Evolutionary conservation across 2,797 vertebrate genomes (phyloP), one percentile per base, ranked within the genome.

Genomic region (Poliocrania exsul): DNA sequence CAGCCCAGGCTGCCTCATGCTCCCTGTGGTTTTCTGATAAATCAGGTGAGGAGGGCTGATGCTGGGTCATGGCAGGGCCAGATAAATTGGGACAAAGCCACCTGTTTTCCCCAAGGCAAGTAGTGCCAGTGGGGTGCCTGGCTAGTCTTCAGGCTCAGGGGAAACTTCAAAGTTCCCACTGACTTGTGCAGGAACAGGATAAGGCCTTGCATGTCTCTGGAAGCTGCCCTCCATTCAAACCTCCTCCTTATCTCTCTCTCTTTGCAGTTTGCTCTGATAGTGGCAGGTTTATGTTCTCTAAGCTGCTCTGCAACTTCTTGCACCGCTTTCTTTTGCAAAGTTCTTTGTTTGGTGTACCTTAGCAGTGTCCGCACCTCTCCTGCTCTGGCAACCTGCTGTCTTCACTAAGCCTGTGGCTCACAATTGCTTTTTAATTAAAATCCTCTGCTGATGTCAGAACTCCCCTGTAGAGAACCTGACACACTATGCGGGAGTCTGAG

Each of bases 351-450:
- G 31, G 26, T 4, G 10, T 67, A 50, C 64, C 64, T 50, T 11
- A 53, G 70, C 35, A 44, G 60, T 37, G n/a, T 40, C 57, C 38
- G 6, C 0, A 0, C 64, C 46, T 81, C 49, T 75, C 8, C 42
- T 65, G 65, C 64, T 50, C 67, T 60, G 73, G 51, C 60, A 90
- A 29, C 65, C 58, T 54, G 35, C 79, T 35, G 21, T 31, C 47
- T 51, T 37, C 2, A 1, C 85, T 61, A 44, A 84, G 73, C 75
- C 80, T 65, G 58, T 15, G 15, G 57, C 54, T 87, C 47, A 6
- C 79, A 56, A 37, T 31, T 86, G 47, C 66, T 53, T 74, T 81
- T 88, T 88, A 88, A 95, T 96, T 91, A 91, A 91, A 94, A 75
- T 66, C 58, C 75, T 50, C 47, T 67, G 64, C 78, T 85, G 92